Conservation (phyloP, 2,797 vertebrate species). For the Euphonia xanthogaster region DNA sequence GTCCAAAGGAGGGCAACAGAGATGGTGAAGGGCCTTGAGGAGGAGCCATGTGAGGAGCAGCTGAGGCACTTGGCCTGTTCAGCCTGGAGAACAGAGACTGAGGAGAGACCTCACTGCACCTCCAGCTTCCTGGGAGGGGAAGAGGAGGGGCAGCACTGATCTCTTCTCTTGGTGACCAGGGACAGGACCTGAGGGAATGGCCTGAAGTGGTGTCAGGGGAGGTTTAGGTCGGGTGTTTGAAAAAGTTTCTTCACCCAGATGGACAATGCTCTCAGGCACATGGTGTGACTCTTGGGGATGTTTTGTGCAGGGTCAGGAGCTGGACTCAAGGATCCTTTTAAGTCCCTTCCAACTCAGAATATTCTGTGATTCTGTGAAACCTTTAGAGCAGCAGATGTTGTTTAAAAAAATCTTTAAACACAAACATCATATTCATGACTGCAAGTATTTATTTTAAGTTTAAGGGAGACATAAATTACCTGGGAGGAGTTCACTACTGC, state of each 20-base stretch:
- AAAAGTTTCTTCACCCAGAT: neutral
- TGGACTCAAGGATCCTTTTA: neutral
- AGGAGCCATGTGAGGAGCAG: rapidly evolving
- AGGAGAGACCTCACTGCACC: neutral
- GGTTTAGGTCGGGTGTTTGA: rapidly evolving
- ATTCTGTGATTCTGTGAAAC: neutral
- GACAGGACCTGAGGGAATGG: neutral
- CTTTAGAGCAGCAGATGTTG: neutral
- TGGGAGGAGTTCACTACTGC: neutral
- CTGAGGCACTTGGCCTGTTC: neutral
- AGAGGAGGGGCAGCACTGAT: neutral
- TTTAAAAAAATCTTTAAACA: neutral
- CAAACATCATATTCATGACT: neutral
- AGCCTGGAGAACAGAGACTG: neutral
- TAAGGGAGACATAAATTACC: neutral
- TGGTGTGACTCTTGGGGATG: neutral
- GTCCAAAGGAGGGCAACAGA: neutral
- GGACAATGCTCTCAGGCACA: neutral
- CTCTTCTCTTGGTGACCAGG: neutral
- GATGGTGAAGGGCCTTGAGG: neutral
- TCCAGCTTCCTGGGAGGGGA: rapidly evolving
- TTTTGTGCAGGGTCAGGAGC: neutral
- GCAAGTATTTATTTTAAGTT: neutral
- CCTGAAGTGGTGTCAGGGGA: neutral
- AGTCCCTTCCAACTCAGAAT: neutral